Conservation (phyloP, 2,888 invertebrate genomes). For the Petrolisthes manimaculis region DNA sequence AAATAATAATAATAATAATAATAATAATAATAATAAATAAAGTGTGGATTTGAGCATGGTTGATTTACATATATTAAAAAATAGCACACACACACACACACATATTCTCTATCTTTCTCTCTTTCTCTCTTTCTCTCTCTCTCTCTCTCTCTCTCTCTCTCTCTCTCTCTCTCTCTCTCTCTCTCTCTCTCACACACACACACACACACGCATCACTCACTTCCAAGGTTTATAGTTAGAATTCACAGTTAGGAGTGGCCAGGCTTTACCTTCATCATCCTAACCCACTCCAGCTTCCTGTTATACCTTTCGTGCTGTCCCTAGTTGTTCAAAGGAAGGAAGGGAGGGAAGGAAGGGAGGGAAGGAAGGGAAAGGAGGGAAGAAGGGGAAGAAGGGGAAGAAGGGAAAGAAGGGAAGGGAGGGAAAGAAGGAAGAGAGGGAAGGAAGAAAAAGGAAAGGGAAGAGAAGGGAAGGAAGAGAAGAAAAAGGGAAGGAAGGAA, state of each 20-base stretch:
- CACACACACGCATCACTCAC: conserved; percentile 10
- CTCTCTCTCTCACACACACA: neutral
- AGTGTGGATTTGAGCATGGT: too few species aligned
- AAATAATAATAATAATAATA: too few species aligned
- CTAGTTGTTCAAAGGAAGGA: neutral
- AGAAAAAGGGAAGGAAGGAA: neutral
- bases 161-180: neutral
- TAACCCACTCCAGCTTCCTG: too few species aligned
- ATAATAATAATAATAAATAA: too few species aligned
- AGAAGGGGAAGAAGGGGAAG: neutral
- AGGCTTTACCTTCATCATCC: too few species aligned
- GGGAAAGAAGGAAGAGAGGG: neutral
- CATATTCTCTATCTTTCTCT: too few species aligned
- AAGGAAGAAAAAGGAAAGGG: neutral
- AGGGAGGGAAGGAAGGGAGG: neutral
- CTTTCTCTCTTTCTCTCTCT: neutral
- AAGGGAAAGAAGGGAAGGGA: neutral
- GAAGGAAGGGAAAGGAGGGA: neutral
- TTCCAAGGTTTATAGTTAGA: too few species aligned
- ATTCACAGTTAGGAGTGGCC: too few species aligned
- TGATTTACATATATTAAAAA: too few species aligned
- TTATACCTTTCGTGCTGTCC: too few species aligned
- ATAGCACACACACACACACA: too few species aligned
- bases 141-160: neutral
- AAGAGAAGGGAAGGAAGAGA: neutral